Evolutionary conservation across 2,797 vertebrate species (phyloP).

Genomic region (Zalophus californianus): DNA sequence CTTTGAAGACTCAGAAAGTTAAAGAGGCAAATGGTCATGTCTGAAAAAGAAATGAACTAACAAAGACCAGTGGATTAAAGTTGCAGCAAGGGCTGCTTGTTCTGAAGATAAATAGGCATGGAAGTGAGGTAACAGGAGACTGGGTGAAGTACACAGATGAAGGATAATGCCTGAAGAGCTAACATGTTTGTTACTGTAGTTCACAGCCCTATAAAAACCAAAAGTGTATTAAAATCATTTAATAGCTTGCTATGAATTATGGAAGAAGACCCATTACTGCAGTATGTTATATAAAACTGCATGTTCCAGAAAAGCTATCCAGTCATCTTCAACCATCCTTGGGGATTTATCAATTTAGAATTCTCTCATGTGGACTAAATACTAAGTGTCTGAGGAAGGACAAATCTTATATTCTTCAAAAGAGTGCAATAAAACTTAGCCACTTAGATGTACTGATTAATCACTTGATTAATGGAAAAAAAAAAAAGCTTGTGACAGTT

Average conservation of each 20-base stretch:
- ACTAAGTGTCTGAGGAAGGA: conserved; percentile 24
- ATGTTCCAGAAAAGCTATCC: conserved; percentile 40
- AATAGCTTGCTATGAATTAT: conserved; percentile 52
- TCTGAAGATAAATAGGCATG: background rate
- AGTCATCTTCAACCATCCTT: background rate
- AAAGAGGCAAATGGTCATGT: conserved; percentile 18
- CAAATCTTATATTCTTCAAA: conserved; percentile 28
- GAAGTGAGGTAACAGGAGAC: background rate
- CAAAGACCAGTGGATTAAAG: conserved; percentile 45
- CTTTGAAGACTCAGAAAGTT: background rate
- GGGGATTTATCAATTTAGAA: conserved; percentile 50
- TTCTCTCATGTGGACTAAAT: conserved; percentile 4
- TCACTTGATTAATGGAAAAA: background rate
- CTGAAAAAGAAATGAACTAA: conserved; percentile 49
- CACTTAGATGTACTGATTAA: conserved; percentile 31
- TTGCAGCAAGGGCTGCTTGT: background rate
- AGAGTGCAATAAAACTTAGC: background rate
- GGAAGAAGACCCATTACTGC: conserved; percentile 14
- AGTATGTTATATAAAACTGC: conserved; percentile 59
- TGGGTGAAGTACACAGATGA: background rate
- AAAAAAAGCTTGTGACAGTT: background rate
- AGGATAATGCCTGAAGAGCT: background rate
- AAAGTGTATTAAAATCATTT: conserved; percentile 61
- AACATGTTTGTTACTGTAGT: background rate
- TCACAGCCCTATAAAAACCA: background rate